These are phyloP conservation scores for Hirtodrosophila cameraria DNA, from an alignment of 2,888 invertebrate genomes.

Conservation along the genomic window DNA sequence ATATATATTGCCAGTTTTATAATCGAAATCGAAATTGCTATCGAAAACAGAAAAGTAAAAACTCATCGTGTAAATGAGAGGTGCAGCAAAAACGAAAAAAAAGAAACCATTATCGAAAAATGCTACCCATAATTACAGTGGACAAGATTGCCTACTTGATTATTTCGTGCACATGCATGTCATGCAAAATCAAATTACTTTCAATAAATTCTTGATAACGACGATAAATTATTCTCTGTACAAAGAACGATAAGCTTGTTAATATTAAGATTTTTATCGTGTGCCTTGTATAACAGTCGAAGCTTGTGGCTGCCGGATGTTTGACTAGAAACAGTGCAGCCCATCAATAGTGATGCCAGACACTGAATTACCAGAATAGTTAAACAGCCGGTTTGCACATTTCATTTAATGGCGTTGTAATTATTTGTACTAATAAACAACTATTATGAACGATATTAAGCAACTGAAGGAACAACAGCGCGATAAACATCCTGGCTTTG, in stretches of 20 bases:
- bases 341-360: not conserved
- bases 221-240: too few relatives aligned
- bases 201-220: too few relatives aligned
- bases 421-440: slow-evolving; percentile 15
- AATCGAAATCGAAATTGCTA: too few relatives aligned
- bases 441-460: slow-evolving; percentile 84
- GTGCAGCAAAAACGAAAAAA: too few relatives aligned
- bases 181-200: not conserved
- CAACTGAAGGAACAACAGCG: slow-evolving; percentile 84
- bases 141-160: too few relatives aligned
- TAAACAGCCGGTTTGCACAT: slow-evolving; percentile 14
- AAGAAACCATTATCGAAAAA: too few relatives aligned
- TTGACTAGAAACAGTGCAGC: slow-evolving; percentile 1
- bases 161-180: not conserved
- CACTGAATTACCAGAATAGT: slow-evolving; percentile 1
- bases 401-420: not conserved
- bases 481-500: slow-evolving; percentile 84
- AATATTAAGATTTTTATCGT: not conserved
- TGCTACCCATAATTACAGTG: too few relatives aligned
- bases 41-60: too few relatives aligned
- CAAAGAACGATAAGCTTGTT: too few relatives aligned
- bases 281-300: too few relatives aligned
- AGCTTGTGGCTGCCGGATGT: slow-evolving; percentile 18
- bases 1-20: too few relatives aligned
- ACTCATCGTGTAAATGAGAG: too few relatives aligned